phyloP scores from a whole-genome alignment of 92 coral and sea anemone species.

The Muricea muricata region DNA sequence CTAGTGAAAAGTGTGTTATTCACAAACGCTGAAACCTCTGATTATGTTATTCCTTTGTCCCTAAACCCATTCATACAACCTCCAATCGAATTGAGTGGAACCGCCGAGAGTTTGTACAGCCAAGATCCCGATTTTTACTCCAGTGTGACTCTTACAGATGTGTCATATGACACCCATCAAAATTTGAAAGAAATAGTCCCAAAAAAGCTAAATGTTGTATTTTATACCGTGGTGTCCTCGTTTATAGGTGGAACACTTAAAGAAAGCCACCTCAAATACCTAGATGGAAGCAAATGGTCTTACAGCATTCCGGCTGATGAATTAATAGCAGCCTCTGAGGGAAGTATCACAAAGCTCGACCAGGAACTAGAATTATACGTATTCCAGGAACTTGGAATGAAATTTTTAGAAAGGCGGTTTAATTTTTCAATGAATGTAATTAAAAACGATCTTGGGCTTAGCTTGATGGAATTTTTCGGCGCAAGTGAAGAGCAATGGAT shows the following conservation, averaged over 20 bases:
- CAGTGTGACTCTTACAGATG: slow-evolving; percentile 4
- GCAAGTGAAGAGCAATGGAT: slow-evolving; percentile 37
- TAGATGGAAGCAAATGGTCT: slow-evolving; percentile 11
- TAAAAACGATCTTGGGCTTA: slow-evolving; percentile 8
- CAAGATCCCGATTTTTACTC: slow-evolving; percentile 13
- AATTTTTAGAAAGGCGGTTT: slow-evolving; percentile 26
- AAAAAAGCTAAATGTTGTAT: background rate
- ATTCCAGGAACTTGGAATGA: slow-evolving; percentile 30
- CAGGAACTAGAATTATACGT: background rate
- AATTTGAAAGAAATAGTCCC: background rate
- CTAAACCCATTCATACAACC: slow-evolving; percentile 30
- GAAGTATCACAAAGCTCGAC: background rate
- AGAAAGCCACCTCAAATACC: background rate
- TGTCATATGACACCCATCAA: background rate
- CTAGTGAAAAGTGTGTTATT: background rate
- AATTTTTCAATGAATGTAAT: background rate
- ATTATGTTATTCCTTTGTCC: slow-evolving; percentile 2
- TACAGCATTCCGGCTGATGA: slow-evolving; percentile 13
- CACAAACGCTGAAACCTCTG: background rate
- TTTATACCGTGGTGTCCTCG: slow-evolving; percentile 6
- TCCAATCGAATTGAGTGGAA: background rate
- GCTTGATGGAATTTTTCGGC: slow-evolving; percentile 1
- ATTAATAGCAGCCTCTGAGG: slow-evolving; percentile 14
- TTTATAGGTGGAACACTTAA: background rate
- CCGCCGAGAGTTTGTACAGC: background rate